phyloP scores from a whole-genome alignment of 2,797 vertebrate genomes.

The Etheostoma nigrum region DNA sequence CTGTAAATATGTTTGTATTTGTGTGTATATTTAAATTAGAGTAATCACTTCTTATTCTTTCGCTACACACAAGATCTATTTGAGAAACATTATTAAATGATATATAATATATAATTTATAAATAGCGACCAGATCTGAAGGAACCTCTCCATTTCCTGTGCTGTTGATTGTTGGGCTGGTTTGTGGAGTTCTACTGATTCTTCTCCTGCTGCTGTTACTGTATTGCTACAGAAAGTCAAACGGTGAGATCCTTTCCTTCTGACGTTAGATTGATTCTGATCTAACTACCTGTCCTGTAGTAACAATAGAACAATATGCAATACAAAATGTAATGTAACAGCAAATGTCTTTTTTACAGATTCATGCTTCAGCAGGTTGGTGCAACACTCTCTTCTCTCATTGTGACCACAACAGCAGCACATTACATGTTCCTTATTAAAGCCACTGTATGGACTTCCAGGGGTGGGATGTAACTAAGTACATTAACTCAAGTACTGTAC shows the following conservation, averaged over 20 bases:
- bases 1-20: background rate
- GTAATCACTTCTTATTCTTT: too few species aligned
- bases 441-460: background rate
- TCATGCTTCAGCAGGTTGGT: conserved; percentile 28
- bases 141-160: background rate
- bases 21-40: background rate
- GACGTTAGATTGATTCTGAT: background rate
- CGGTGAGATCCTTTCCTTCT: conserved; percentile 15
- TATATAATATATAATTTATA: too few species aligned
- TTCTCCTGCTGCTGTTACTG: conserved; percentile 35
- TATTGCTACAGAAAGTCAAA: conserved; percentile 9
- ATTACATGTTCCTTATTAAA: background rate
- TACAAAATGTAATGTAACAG: background rate
- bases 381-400: background rate
- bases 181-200: conserved; percentile 7
- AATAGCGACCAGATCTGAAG: too few species aligned
- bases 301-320: background rate
- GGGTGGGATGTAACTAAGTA: too few species aligned
- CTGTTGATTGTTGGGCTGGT: conserved; percentile 10
- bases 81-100: too few species aligned
- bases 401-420: background rate
- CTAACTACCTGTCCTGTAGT: background rate
- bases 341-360: conserved; percentile 20
- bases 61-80: too few species aligned
- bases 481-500: too few species aligned